Evolutionary conservation across 1,140 invertebrate genomes (phyloP).

Genomic region (Dinoponera quadriceps): DNA sequence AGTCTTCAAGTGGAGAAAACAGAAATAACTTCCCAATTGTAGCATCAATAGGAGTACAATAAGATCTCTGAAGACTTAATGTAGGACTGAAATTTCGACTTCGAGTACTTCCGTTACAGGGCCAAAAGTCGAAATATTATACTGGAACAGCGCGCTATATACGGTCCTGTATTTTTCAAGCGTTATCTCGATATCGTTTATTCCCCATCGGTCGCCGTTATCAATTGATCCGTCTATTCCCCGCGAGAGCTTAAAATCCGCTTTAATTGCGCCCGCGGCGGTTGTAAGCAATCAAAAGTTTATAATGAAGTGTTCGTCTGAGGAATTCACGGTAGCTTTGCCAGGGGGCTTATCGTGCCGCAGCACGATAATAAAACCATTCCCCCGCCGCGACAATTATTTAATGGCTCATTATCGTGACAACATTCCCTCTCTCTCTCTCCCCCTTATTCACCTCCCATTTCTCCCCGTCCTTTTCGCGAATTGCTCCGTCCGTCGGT

Average conservation of each 20-base stretch:
- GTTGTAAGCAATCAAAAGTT: constrained; percentile 71
- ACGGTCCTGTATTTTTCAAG: neutral
- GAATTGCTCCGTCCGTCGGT: neutral
- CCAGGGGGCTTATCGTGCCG: constrained; percentile 64
- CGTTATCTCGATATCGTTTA: neutral
- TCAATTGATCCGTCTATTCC: constrained; percentile 34
- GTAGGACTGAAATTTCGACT: too few relatives aligned
- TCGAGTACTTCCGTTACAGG: neutral
- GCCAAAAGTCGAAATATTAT: neutral
- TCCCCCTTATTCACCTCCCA: neutral
- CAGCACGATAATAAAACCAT: constrained; percentile 72
- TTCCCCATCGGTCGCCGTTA: neutral
- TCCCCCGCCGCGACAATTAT: constrained; percentile 70
- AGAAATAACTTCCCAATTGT: too few relatives aligned
- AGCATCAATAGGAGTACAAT: too few relatives aligned
- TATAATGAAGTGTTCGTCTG: constrained; percentile 74
- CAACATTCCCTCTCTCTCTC: constrained; percentile 56
- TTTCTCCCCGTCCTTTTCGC: neutral
- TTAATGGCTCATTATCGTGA: constrained; percentile 76
- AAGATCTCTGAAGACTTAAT: too few relatives aligned
- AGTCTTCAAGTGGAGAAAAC: too few relatives aligned
- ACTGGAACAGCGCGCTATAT: constrained; percentile 1
- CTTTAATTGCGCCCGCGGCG: constrained; percentile 67
- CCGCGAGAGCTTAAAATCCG: constrained; percentile 60
- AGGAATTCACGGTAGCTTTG: constrained; percentile 59